Conservation (phyloP, 2,888 invertebrate genomes). For the Apamea monoglypha region DNA sequence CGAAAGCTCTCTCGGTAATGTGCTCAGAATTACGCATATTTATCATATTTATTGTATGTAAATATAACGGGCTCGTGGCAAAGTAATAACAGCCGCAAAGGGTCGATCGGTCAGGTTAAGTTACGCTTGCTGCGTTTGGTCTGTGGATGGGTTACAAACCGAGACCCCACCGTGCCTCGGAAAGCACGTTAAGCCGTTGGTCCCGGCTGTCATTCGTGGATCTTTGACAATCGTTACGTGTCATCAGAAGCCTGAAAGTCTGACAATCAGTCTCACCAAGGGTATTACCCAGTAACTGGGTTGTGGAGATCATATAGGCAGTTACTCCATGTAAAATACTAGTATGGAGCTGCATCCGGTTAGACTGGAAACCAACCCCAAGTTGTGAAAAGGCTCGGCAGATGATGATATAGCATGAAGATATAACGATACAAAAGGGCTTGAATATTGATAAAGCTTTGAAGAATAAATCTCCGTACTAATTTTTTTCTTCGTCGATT, state of each 20-base stretch:
- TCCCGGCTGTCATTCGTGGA: neutral
- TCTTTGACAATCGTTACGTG: no score
- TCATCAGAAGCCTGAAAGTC: neutral
- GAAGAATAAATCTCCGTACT: slow-evolving; percentile 27
- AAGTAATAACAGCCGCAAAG: neutral
- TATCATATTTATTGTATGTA: neutral
- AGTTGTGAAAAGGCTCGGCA: neutral
- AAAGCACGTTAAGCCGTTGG: neutral
- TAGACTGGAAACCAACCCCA: neutral
- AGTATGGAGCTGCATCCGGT: neutral
- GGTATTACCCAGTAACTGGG: neutral
- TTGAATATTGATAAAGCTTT: neutral
- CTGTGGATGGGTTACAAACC: neutral
- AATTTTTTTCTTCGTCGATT: neutral
- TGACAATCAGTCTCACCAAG: neutral
- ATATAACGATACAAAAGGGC: slow-evolving; percentile 12
- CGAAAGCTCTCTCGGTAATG: slow-evolving; percentile 57
- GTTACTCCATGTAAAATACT: neutral
- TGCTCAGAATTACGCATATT: slow-evolving; percentile 40
- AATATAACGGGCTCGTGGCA: neutral
- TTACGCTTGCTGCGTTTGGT: neutral
- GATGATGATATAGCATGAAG: neutral
- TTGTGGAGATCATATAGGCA: neutral
- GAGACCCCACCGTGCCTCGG: neutral
- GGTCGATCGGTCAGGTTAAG: neutral